Base-by-base conservation (phyloP, 1,140 invertebrate species). In the Laupala kohalensis region DNA sequence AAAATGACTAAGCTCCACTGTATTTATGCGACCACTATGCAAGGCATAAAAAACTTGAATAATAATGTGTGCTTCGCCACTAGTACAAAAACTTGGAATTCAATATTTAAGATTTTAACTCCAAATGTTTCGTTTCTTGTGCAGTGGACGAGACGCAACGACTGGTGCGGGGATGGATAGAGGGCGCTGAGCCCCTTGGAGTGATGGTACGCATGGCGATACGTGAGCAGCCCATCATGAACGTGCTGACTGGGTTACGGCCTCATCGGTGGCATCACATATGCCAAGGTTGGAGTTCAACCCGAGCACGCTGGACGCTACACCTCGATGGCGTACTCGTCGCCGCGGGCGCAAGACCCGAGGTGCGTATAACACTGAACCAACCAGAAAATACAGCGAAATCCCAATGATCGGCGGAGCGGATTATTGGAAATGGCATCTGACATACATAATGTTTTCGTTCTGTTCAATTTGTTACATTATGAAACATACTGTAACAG, bases 201-300 rank as follows among this genome's bases (percentile, higher is more conserved):
- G 87, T 0, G 78, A 77, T 19, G 78, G 82, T 88, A 27, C 84
- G 84, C 72, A 76, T 88, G 67, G 84, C 86, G 68, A 83, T 89
- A n/a, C 78, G 82, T 30, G 84, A 83, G 27, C 78, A 78, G 53
- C 76, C 80, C 15, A 76, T 86, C 25, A 82, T 86, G 64, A 79
- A 75, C 37, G 75, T 83, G 25, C 76, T 80, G 0, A 77, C 83
- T 9, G 77, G 81, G 30, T 76, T 89, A 19, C 72, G 75, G 25
- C 83, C 83, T 73, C 80, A 86, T 75, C 78, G 80, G 1, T 90
- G 88, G 88, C 83, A 86, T 69, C 87, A 89, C 75, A 75, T 88
- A n/a, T 89, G 88, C 74, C 78, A 87, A 69, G 87, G 86, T 65
- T 90, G 88, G 83, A 84, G 86, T 69, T 83, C 84, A 5, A 77